Evolutionary conservation across 2,888 invertebrate genomes (phyloP).

Genomic region (Vandiemenella viatica): DNA sequence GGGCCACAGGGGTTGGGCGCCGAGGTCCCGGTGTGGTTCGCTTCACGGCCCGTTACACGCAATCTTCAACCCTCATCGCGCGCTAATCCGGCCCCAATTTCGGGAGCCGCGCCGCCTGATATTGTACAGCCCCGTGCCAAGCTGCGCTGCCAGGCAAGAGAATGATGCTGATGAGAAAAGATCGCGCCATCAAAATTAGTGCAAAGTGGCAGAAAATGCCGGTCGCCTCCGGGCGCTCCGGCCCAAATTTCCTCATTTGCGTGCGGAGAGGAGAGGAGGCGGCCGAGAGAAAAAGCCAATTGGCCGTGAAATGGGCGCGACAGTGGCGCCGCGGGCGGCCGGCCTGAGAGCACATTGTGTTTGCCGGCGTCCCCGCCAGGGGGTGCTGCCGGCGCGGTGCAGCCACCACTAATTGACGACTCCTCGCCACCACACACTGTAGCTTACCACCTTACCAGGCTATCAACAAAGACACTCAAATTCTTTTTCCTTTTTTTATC

Average conservation of each 20-base stretch:
- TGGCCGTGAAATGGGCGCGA: not conserved
- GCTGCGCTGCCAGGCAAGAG: not conserved
- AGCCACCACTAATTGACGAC: too few relatives aligned
- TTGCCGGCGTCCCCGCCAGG: too few relatives aligned
- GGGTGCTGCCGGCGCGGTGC: too few relatives aligned
- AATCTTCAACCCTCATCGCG: not conserved
- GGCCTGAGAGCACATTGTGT: not conserved
- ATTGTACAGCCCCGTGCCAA: not conserved
- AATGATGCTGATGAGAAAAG: not conserved
- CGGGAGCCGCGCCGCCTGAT: not conserved
- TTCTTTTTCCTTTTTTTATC: too few relatives aligned
- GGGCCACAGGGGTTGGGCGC: too few relatives aligned
- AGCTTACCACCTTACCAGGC: too few relatives aligned
- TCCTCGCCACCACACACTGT: too few relatives aligned
- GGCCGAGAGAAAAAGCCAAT: not conserved
- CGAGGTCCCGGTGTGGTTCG: too few relatives aligned
- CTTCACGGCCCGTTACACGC: not conserved
- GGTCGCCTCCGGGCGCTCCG: not conserved
- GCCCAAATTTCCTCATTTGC: not conserved
- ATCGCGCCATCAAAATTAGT: slow-evolving; percentile 16
- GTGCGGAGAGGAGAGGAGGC: not conserved
- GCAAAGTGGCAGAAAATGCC: slow-evolving; percentile 18
- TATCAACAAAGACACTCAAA: too few relatives aligned
- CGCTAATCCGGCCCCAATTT: not conserved
- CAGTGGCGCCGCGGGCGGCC: not conserved